Base-by-base conservation (phyloP, 30 jellyfish, hydroid and myxozoan species). In the Pelagia noctiluca region DNA sequence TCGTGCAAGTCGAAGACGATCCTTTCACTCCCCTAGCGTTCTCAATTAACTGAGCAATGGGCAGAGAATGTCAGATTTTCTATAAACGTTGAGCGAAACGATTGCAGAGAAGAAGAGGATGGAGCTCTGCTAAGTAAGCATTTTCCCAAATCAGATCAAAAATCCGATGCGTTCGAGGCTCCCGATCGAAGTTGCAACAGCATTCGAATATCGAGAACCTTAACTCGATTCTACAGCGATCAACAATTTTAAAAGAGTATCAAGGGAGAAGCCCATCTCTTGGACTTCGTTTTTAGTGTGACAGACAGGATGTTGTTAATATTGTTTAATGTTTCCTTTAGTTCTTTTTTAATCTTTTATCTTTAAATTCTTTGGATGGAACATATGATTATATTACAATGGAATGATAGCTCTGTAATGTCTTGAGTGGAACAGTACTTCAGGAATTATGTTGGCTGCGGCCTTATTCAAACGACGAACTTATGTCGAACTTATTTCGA, bases 1-100 rank as follows among this genome's bases (percentile, higher is more conserved):
- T 49, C 54, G 25, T 75, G 78, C 60, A 75, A 49, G 79, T 75
- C 80, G 86, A 75, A 75, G 26, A 75, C 87, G 67, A 83, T 11
- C 21, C 87, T 7, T 75, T 38, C 0, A 50, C 87, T 18, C 87
- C 87, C 78, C 60, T 75, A 75, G 80, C 50, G 78, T 75, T 75
- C 60, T 75, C 68, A 52, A 52, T 30, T 49, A 52, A 52, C 28
- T 50, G 77, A 63, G 77, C 52, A 30, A 63, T 70, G 83, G 83
- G 83, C 38, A 70, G 66, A 70, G 83, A 70, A 38, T 70, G 83
- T 47, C 38, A 31, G 53, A 32, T 42, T 25, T 70, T 70, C 83
- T 70, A 70, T 70, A 70, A 70, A 70, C 73, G 83, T 70, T 70
- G 66, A 47, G 64, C 36, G 64, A 32, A 24, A 35, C 36, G 83